Conservation (phyloP, 2,797 vertebrate genomes). For the Periparus ater region DNA sequence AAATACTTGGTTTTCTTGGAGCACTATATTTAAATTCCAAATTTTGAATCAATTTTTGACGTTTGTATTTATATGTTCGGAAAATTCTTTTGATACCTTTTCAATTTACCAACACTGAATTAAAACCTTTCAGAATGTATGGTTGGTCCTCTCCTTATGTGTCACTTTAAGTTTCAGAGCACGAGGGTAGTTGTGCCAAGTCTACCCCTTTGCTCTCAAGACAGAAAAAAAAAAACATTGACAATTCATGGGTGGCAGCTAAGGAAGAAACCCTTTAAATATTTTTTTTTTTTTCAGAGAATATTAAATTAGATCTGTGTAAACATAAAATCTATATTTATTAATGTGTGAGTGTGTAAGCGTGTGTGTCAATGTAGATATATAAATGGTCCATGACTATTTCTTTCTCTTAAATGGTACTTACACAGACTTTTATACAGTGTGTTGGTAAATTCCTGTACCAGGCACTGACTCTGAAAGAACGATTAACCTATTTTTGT, state of each 20-base stretch:
- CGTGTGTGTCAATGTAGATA: slow-evolving; percentile 32
- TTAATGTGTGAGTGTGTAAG: slow-evolving; percentile 19
- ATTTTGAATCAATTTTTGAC: not conserved
- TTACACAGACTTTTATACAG: slow-evolving; percentile 33
- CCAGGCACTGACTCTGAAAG: slow-evolving; percentile 38
- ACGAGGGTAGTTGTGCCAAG: not conserved
- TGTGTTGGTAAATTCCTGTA: slow-evolving; percentile 2
- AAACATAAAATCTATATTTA: slow-evolving; percentile 62
- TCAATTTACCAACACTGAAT: slow-evolving; percentile 28
- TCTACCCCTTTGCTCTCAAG: not conserved
- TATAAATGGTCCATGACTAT: slow-evolving; percentile 56
- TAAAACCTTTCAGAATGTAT: slow-evolving; percentile 23
- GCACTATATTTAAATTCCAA: slow-evolving; percentile 44
- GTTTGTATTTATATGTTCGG: slow-evolving; percentile 33
- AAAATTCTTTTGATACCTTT: slow-evolving; percentile 41
- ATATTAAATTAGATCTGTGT: slow-evolving; percentile 64
- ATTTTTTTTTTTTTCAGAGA: slow-evolving; percentile 32
- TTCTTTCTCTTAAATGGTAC: slow-evolving; percentile 62
- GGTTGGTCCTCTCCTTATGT: slow-evolving; percentile 31
- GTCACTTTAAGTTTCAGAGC: slow-evolving; percentile 26
- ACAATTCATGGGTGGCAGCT: slow-evolving; percentile 40
- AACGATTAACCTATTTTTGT: not conserved
- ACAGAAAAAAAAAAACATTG: not conserved
- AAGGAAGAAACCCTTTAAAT: slow-evolving; percentile 46
- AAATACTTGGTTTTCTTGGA: slow-evolving; percentile 24